phyloP scores from a whole-genome alignment of 2,888 invertebrate species.

The Drosophila siamana region DNA sequence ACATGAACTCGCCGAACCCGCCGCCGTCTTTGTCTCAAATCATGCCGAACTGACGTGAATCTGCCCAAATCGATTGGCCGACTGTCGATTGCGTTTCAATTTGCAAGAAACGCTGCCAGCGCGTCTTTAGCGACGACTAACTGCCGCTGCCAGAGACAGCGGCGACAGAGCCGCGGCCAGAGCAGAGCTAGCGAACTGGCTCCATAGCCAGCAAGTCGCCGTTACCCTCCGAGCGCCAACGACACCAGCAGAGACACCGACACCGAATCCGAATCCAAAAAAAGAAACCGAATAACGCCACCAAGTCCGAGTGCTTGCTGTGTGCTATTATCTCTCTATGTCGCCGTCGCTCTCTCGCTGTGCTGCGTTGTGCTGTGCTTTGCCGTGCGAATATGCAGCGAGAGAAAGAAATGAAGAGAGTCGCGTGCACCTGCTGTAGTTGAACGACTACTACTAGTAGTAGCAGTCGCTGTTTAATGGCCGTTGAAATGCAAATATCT shows the following conservation, averaged over 20 bases:
- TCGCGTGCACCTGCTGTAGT: conserved; percentile 8
- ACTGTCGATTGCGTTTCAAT: conserved; percentile 39
- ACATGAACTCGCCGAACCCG: conserved; percentile 21
- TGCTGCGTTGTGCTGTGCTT: too few species aligned
- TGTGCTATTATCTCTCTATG: conserved; percentile 44
- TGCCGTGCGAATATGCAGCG: conserved; percentile 7
- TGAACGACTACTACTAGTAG: conserved; percentile 2
- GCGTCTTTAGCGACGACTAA: conserved; percentile 54
- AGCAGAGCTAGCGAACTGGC: conserved; percentile 35
- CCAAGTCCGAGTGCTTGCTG: conserved; percentile 25
- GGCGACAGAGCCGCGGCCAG: not conserved
- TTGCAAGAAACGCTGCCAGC: conserved; percentile 53
- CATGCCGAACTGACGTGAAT: conserved; percentile 43
- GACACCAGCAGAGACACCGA: not conserved
- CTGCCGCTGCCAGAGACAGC: conserved; percentile 25
- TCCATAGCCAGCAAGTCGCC: conserved; percentile 67
- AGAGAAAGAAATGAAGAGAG: conserved; percentile 14
- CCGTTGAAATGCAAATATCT: too few species aligned
- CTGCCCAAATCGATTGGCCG: conserved; percentile 59
- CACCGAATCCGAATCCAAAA: conserved; percentile 39
- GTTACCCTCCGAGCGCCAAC: conserved; percentile 22
- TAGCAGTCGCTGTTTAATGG: not conserved
- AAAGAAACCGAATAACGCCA: conserved; percentile 25
- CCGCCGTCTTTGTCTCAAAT: conserved; percentile 5
- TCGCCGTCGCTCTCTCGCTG: not conserved